phyloP scores from a whole-genome alignment of 1,140 invertebrate genomes.

The Diuraphis noxia region DNA sequence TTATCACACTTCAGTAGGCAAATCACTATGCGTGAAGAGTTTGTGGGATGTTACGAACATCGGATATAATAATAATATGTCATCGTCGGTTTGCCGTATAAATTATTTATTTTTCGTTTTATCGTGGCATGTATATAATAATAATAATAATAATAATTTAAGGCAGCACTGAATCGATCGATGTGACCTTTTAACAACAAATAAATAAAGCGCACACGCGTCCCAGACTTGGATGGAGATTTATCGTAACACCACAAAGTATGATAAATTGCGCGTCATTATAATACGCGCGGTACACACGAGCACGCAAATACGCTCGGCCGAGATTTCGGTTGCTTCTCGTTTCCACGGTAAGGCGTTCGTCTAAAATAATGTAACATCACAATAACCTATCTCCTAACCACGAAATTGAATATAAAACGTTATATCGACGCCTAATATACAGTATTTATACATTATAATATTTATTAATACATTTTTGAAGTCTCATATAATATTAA shows the following conservation, averaged over 20 bases:
- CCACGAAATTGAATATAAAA: background rate
- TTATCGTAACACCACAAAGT: background rate
- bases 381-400: background rate
- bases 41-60: background rate
- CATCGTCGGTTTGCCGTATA: background rate
- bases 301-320: background rate
- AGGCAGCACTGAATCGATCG: background rate
- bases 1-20: background rate
- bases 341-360: background rate
- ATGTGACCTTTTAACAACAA: background rate
- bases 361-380: background rate
- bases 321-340: constrained; percentile 22
- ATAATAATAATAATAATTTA: background rate
- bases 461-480: too few relatives aligned
- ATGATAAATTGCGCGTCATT: background rate
- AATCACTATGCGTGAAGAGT: background rate
- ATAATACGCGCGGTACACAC: background rate
- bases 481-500: background rate
- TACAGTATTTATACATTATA: too few relatives aligned
- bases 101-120: constrained; percentile 1
- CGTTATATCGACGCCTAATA: background rate
- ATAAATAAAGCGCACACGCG: constrained; percentile 7
- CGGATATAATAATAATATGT: background rate
- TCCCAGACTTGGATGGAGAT: background rate
- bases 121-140: background rate